These are phyloP conservation scores for Bathynomus jamesi DNA, from an alignment of 1,140 invertebrate species.

Conservation along the genomic window DNA sequence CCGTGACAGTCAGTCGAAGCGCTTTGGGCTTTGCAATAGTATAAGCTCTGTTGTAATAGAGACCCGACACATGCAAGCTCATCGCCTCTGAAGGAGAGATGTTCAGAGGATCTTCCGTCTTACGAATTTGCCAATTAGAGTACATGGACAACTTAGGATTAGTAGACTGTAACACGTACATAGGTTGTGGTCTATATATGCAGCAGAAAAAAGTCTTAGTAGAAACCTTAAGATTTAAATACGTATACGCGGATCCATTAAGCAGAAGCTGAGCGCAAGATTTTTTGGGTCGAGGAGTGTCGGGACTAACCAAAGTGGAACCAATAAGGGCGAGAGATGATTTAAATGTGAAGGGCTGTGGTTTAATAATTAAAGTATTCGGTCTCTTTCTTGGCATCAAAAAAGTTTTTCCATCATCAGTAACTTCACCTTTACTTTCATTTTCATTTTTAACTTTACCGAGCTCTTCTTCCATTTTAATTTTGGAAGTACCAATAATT, in stretches of 20 bases:
- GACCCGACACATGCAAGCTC: constrained; percentile 40
- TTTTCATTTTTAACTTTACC: not conserved
- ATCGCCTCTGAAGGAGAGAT: constrained; percentile 42
- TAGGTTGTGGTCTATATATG: constrained; percentile 83
- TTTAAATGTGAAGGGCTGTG: constrained; percentile 34
- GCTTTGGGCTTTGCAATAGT: constrained; percentile 36
- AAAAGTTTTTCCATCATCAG: constrained; percentile 16
- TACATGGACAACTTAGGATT: constrained; percentile 93
- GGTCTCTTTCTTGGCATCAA: constrained; percentile 32
- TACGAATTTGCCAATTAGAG: constrained; percentile 77
- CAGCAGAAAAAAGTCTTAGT: constrained; percentile 88
- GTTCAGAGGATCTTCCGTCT: constrained; percentile 39
- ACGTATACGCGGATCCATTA: constrained; percentile 86
- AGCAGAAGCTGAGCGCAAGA: constrained; percentile 45
- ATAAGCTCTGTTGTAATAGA: constrained; percentile 23
- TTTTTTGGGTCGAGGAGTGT: constrained; percentile 59
- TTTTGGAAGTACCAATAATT: not conserved
- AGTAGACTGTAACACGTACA: constrained; percentile 67
- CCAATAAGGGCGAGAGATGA: constrained; percentile 37
- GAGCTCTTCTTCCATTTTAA: not conserved
- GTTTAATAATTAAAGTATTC: constrained; percentile 30
- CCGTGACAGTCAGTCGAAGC: constrained; percentile 39
- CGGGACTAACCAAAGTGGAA: constrained; percentile 58
- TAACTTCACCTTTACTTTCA: not conserved
- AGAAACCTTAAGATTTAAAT: constrained; percentile 80